Conservation (phyloP, 2,113 vertebrate species). For the Xerus inauris region DNA sequence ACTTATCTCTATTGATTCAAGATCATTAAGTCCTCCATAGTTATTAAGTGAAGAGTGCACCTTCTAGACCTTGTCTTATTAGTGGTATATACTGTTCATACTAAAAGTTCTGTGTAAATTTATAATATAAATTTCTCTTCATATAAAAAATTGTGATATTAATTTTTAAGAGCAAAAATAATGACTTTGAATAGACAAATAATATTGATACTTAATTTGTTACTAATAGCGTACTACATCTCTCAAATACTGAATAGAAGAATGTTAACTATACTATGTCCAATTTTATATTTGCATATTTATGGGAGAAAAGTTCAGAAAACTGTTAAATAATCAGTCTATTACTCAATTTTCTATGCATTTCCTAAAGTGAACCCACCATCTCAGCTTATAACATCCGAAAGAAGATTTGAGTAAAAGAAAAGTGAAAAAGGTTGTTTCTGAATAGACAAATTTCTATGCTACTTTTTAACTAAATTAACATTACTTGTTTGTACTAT, state of each 20-base stretch:
- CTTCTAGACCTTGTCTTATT: neutral
- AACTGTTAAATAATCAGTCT: neutral
- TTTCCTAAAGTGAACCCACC: neutral
- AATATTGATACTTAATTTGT: neutral
- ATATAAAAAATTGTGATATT: neutral
- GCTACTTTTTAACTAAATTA: neutral
- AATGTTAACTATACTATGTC: neutral
- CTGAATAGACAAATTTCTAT: too few relatives aligned
- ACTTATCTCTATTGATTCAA: neutral
- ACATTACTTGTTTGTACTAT: neutral
- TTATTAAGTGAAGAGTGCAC: neutral
- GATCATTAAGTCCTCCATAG: neutral
- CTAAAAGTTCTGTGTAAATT: neutral
- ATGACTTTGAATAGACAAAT: neutral
- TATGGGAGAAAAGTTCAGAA: neutral
- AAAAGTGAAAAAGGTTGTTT: neutral
- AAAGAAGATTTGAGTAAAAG: neutral
- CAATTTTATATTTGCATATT: neutral
- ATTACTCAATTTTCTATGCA: neutral
- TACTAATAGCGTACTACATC: neutral
- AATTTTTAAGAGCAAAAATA: neutral
- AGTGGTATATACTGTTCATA: neutral
- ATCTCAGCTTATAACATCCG: neutral
- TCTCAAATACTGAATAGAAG: neutral
- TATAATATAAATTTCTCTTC: neutral